A percentile compares a stretch with the other conserved stretches of the same genome.
Conservation (phyloP, 2,113 vertebrate genomes). For the Pygoscelis adeliae region DNA sequence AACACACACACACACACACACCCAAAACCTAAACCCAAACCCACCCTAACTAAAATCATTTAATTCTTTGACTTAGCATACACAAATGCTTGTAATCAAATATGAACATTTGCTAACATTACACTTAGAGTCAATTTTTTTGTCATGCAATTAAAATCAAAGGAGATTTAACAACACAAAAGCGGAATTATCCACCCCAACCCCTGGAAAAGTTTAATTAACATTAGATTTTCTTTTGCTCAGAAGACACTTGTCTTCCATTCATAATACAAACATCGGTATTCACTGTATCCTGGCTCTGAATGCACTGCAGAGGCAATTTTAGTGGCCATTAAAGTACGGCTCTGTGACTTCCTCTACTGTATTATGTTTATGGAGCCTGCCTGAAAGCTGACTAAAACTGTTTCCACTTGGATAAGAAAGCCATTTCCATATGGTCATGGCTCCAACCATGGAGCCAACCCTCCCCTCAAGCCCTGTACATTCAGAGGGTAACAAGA, state of each 20-base stretch:
- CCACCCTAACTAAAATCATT: not conserved
- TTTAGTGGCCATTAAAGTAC: constrained; percentile 6
- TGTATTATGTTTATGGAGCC: not conserved
- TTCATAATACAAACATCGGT: not conserved
- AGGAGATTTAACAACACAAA: constrained; percentile 44
- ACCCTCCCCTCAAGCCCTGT: not conserved
- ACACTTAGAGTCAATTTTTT: not conserved
- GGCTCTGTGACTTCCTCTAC: not conserved
- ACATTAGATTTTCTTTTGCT: constrained; percentile 48
- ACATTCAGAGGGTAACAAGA: not conserved
- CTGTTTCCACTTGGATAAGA: constrained; percentile 21
- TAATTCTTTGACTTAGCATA: constrained; percentile 14
- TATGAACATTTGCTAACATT: constrained; percentile 23
- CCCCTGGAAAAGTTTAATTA: constrained; percentile 58
- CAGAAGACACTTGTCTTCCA: constrained; percentile 14
- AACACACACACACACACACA: not conserved
- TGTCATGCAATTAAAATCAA: constrained; percentile 56
- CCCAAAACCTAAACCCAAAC: not conserved
- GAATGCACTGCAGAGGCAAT: constrained; percentile 7
- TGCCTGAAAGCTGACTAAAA: not conserved
- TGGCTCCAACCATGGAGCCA: not conserved
- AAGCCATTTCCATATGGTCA: constrained; percentile 2
- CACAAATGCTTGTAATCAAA: not conserved
- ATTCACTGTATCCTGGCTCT: constrained; percentile 1
- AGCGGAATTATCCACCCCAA: not conserved